These are phyloP conservation scores for Tipula lateralis DNA, from an alignment of 2,888 invertebrate species.

Conservation along the genomic window DNA sequence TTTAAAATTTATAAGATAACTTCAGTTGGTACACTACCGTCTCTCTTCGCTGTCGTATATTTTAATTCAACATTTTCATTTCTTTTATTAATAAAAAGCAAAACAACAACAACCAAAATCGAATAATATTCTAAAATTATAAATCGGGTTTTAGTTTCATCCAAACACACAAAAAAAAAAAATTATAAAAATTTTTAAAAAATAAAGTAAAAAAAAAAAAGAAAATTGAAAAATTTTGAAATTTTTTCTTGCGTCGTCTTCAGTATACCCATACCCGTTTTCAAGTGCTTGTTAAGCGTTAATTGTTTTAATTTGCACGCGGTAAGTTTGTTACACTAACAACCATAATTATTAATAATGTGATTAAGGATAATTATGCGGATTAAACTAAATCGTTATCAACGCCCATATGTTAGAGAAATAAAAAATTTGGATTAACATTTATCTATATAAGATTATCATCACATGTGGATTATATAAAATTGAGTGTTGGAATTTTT, in stretches of 20 bases:
- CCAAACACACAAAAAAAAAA: neutral
- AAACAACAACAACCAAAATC: neutral
- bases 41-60: neutral
- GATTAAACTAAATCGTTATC: neutral
- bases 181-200: neutral
- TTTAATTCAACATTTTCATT: neutral
- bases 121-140: constrained; percentile 14
- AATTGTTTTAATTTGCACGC: constrained; percentile 19
- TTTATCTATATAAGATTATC: neutral
- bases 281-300: constrained; percentile 24
- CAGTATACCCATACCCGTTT: constrained; percentile 24
- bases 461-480: constrained; percentile 2
- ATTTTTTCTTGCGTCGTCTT: neutral
- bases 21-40: neutral
- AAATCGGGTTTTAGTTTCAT: constrained; percentile 16
- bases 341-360: neutral
- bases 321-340: neutral
- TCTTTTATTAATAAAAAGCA: neutral
- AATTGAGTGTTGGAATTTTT: neutral
- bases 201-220: neutral
- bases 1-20: neutral
- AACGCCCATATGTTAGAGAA: neutral
- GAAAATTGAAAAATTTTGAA: neutral
- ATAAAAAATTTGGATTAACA: neutral
- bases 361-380: neutral